Evolutionary conservation across 2,888 invertebrate genomes (phyloP).

Genomic region (Panzeria rudis): DNA sequence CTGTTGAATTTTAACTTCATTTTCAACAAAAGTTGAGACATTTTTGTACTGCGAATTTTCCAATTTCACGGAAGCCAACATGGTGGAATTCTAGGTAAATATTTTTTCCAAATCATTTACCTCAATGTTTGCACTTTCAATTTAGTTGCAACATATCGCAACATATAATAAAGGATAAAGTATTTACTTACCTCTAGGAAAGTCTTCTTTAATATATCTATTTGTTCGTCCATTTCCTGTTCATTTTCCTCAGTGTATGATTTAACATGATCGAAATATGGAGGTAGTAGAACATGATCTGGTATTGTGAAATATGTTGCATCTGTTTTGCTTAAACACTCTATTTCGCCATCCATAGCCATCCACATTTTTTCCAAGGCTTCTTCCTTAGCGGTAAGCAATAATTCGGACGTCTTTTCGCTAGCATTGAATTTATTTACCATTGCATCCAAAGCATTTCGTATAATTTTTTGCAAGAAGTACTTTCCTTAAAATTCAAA

Average conservation of each 20-base stretch:
- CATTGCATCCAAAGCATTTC: conserved; percentile 73
- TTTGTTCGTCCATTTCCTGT: conserved; percentile 67
- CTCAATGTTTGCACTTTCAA: conserved; percentile 1
- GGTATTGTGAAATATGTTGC: conserved; percentile 78
- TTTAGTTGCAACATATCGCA: neutral
- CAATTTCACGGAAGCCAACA: conserved; percentile 73
- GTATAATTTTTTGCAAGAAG: conserved; percentile 74
- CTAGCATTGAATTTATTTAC: conserved; percentile 67
- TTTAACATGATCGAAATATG: conserved; percentile 77
- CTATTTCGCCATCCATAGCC: conserved; percentile 73
- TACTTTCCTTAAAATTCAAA: conserved; percentile 73
- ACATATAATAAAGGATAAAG: neutral
- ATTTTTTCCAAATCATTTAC: neutral
- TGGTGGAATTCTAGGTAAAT: conserved; percentile 73
- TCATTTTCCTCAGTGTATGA: conserved; percentile 76
- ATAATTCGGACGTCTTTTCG: conserved; percentile 71
- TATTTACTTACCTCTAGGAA: conserved; percentile 77
- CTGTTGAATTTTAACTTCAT: conserved; percentile 72
- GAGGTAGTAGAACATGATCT: conserved; percentile 77
- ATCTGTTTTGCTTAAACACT: conserved; percentile 75
- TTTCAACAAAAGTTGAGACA: conserved; percentile 69
- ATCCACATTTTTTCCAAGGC: conserved; percentile 75
- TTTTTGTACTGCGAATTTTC: conserved; percentile 74
- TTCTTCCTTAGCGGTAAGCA: conserved; percentile 72
- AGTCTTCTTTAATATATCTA: conserved; percentile 75